phyloP scores from a whole-genome alignment of 1,140 invertebrate genomes.

The Marisa cornuarietis region DNA sequence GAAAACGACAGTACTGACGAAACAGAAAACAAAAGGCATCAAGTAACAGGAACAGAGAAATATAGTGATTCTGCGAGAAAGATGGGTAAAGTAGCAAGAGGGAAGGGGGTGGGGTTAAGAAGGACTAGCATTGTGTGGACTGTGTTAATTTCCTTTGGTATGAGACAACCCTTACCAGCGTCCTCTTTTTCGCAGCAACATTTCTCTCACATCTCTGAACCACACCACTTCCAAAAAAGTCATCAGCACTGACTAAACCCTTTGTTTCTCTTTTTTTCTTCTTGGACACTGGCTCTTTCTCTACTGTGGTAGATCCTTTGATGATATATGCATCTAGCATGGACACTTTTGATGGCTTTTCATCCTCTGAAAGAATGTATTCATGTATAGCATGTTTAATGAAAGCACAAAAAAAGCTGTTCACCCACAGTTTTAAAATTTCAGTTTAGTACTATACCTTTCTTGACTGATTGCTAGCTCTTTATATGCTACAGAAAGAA shows the following conservation, averaged over 20 bases:
- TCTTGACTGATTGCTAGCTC: no score
- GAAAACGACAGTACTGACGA: no score
- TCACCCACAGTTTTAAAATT: background rate
- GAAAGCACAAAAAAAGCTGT: background rate
- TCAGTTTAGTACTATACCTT: no score
- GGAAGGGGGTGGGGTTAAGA: no score
- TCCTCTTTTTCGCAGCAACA: constrained; percentile 37
- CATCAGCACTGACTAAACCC: constrained; percentile 40
- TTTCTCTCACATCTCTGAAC: constrained; percentile 46
- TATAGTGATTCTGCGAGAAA: no score
- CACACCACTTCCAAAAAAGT: constrained; percentile 54
- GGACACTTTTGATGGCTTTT: constrained; percentile 35
- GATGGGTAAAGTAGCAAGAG: no score
- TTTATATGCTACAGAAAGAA: no score
- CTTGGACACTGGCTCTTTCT: constrained; percentile 25
- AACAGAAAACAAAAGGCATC: no score
- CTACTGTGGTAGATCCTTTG: background rate
- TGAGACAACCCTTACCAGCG: constrained; percentile 26
- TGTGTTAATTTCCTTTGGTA: background rate
- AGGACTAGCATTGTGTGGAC: no score
- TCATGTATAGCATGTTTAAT: background rate
- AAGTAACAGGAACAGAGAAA: no score
- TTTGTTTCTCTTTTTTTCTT: constrained; percentile 33
- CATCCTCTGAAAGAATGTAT: constrained; percentile 38
- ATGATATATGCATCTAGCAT: constrained; percentile 45